These are phyloP conservation scores for Sporophila hypoxantha DNA, from an alignment of 2,113 vertebrate genomes.

Conservation along the genomic window DNA sequence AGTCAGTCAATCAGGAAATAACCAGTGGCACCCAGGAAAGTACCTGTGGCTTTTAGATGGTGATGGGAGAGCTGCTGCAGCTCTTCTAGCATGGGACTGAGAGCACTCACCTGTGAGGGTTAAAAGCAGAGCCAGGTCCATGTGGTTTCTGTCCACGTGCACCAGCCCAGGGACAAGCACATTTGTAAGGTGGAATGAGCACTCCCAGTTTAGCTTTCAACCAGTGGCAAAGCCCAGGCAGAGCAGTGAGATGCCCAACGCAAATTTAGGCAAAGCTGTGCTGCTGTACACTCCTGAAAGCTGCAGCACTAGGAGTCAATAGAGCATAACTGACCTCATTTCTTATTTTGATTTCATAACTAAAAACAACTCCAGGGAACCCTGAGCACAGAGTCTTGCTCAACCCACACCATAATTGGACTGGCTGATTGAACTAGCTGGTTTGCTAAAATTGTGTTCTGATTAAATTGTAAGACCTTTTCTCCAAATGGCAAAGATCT, in stretches of 20 bases:
- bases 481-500: constrained; percentile 28
- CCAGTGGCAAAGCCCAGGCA: neutral
- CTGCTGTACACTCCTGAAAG: neutral
- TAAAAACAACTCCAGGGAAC: constrained; percentile 19
- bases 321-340: constrained; percentile 21
- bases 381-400: constrained; percentile 18
- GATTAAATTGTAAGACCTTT: constrained; percentile 30
- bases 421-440: constrained; percentile 3
- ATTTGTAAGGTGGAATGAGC: neutral
- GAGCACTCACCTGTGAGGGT: neutral
- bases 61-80: neutral
- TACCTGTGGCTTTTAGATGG: neutral
- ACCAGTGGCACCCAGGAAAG: neutral
- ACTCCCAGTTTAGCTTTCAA: neutral
- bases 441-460: constrained; percentile 17
- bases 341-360: constrained; percentile 47
- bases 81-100: neutral
- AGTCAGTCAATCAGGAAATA: neutral
- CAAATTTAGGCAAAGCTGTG: neutral
- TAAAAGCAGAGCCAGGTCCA: neutral
- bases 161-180: neutral
- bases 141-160: neutral
- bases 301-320: neutral
- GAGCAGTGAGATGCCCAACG: neutral
- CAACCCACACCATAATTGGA: constrained; percentile 24